Evolutionary conservation across 2,888 invertebrate species (phyloP), one percentile per base, ranked within the genome.

Genomic region (Stenchaetothrips biformis): DNA sequence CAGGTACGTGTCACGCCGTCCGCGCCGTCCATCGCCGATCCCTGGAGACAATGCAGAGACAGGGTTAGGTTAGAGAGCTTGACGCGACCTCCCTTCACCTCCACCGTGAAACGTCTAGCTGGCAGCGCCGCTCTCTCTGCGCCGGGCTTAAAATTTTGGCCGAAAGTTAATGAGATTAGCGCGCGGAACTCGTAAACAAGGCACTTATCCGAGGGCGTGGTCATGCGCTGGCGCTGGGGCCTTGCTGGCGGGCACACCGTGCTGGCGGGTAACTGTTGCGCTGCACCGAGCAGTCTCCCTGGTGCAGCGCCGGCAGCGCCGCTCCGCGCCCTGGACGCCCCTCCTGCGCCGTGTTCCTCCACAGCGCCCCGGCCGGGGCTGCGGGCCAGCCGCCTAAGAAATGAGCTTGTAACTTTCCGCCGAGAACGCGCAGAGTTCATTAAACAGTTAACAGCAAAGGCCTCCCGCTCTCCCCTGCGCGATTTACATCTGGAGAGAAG

Each of bases 351-450:
- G 59, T 59, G 59, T 13, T 9, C 13, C 6, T 16, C 59, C 13
- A 18, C 8, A 7, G 13, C 1, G 59, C 13, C 59, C 59, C 13
- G 13, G 18, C 13, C 59, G 67, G 25, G 7, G 7, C 6, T 21
- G 21, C 25, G 25, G 67, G 25, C 67, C 25, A 25, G 67, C 67
- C 67, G 67, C 67, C 67, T 74, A 21, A 74, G 67, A 74, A 74
- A 74, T 74, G 67, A 74, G 67, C 67, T 74, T 74, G 67, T 74
- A 74, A 74, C 67, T 74, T 74, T 74, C 67, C 67, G 67, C 67
- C 67, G 67, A n/a, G 67, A 74, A 74, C 67, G 67, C 67, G 21
- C 67, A 21, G 67, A 74, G 67, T 74, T 74, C 67, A 74, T 74
- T 74, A 74, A 74, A 74, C 67, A 74, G 67, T 74, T 74, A 74